phyloP scores from a whole-genome alignment of 37 sponge, comb jelly and placozoan genomes.

The Chondrilla cf. caribensis region DNA sequence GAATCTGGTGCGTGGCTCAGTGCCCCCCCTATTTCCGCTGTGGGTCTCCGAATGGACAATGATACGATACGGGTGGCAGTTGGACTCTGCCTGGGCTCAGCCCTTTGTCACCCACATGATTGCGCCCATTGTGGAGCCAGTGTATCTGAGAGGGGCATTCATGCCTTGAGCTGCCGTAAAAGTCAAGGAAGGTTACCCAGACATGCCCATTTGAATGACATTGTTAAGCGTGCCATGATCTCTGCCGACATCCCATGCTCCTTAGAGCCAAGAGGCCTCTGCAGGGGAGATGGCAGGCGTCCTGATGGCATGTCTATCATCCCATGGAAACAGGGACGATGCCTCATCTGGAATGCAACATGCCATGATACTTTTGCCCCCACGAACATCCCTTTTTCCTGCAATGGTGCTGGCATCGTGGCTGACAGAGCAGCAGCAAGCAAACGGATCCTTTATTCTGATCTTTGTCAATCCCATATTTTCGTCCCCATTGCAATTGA shows the following conservation, averaged over 20 bases:
- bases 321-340: slow-evolving; percentile 24
- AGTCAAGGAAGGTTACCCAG: slow-evolving; percentile 30
- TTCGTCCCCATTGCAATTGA: slow-evolving; percentile 22
- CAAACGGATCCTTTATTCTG: not conserved
- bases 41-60: slow-evolving; percentile 31
- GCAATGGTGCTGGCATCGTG: not conserved
- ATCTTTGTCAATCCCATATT: not conserved
- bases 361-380: slow-evolving; percentile 19
- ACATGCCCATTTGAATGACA: slow-evolving; percentile 30
- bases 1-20: slow-evolving; percentile 39
- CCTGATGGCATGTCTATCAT: slow-evolving; percentile 39
- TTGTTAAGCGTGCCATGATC: slow-evolving; percentile 21
- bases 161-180: slow-evolving; percentile 19
- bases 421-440: slow-evolving; percentile 3
- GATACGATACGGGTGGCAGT: slow-evolving; percentile 24
- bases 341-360: slow-evolving; percentile 16
- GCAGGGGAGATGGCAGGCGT: slow-evolving; percentile 24
- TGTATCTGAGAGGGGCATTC: slow-evolving; percentile 16
- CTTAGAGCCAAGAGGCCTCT: slow-evolving; percentile 28
- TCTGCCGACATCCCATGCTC: slow-evolving; percentile 23
- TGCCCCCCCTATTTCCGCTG: slow-evolving; percentile 26
- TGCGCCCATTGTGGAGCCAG: slow-evolving; percentile 35
- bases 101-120: slow-evolving; percentile 32
- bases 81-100: slow-evolving; percentile 29
- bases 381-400: not conserved